Conservation (phyloP, 92 coral and sea anemone genomes). For the Actinernus sp. region DNA sequence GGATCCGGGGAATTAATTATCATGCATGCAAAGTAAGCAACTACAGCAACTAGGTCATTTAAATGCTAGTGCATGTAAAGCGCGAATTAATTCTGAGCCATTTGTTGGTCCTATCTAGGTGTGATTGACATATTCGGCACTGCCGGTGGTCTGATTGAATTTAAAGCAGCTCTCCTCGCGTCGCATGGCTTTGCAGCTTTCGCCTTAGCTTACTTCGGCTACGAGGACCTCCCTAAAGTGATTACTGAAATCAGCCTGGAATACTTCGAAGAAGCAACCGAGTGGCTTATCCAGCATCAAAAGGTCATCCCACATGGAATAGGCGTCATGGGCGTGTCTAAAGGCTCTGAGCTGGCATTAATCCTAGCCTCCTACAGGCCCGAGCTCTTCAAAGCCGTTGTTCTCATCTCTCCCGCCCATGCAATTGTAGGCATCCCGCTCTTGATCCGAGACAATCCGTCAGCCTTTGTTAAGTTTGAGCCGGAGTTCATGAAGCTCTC, state of each 20-base stretch:
- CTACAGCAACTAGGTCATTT: too few relatives aligned
- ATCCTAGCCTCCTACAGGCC: constrained; percentile 64
- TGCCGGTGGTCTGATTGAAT: constrained; percentile 80
- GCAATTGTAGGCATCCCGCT: constrained; percentile 68
- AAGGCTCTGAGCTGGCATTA: constrained; percentile 70
- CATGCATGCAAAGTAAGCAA: too few relatives aligned
- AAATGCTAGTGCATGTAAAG: too few relatives aligned
- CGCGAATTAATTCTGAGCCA: too few relatives aligned
- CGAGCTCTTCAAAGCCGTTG: constrained; percentile 70
- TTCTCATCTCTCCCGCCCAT: constrained; percentile 72
- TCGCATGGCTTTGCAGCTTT: constrained; percentile 78
- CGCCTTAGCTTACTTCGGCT: constrained; percentile 75
- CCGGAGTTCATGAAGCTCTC: constrained; percentile 54
- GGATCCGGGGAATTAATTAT: too few relatives aligned
- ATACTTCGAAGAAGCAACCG: constrained; percentile 80
- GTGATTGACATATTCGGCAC: constrained; percentile 78
- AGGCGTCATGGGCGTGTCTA: constrained; percentile 81
- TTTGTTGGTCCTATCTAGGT: constrained; percentile 26
- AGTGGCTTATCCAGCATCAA: constrained; percentile 64
- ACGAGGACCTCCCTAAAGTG: constrained; percentile 69
- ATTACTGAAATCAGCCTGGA: constrained; percentile 53
- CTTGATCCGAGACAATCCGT: constrained; percentile 36
- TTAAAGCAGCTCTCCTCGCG: constrained; percentile 84
- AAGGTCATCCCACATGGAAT: constrained; percentile 59
- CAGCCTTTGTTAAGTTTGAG: constrained; percentile 66